Conservation (phyloP, 2,113 vertebrate genomes). For the Pterocles burchelli region DNA sequence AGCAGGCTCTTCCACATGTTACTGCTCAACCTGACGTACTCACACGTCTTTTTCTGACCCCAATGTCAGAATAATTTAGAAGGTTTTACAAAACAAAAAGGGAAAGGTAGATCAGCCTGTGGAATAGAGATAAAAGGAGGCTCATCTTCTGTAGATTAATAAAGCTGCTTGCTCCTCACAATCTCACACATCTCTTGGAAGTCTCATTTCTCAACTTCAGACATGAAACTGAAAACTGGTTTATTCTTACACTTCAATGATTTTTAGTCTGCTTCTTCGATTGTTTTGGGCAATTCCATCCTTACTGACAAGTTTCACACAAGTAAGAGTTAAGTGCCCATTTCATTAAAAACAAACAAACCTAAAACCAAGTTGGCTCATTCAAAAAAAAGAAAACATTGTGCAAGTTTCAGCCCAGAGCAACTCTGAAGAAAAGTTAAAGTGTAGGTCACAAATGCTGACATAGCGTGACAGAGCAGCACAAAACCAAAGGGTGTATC, state of each 20-base stretch:
- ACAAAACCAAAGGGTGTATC: not conserved
- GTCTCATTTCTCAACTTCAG: not conserved
- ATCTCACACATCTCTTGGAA: not conserved
- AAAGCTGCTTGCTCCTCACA: not conserved
- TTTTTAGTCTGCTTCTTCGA: not conserved
- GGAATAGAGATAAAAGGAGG: not conserved
- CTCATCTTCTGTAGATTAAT: not conserved
- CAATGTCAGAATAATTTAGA: not conserved
- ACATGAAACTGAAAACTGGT: not conserved
- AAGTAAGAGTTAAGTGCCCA: not conserved
- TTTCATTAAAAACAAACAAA: conserved; percentile 16
- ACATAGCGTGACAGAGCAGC: not conserved
- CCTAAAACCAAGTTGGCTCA: not conserved
- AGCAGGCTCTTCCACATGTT: not conserved
- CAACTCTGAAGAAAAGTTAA: not conserved
- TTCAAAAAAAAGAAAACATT: not conserved
- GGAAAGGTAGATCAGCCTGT: not conserved
- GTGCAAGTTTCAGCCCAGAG: conserved; percentile 3
- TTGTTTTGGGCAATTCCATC: not conserved
- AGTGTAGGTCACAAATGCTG: not conserved
- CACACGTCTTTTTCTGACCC: not conserved
- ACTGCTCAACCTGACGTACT: not conserved
- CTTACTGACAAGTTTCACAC: not conserved
- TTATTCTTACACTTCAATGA: not conserved
- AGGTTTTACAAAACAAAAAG: not conserved